Evolutionary conservation across 2,113 vertebrate species (phyloP), one percentile per base, ranked within the genome.

Genomic region (Ursus arctos): DNA sequence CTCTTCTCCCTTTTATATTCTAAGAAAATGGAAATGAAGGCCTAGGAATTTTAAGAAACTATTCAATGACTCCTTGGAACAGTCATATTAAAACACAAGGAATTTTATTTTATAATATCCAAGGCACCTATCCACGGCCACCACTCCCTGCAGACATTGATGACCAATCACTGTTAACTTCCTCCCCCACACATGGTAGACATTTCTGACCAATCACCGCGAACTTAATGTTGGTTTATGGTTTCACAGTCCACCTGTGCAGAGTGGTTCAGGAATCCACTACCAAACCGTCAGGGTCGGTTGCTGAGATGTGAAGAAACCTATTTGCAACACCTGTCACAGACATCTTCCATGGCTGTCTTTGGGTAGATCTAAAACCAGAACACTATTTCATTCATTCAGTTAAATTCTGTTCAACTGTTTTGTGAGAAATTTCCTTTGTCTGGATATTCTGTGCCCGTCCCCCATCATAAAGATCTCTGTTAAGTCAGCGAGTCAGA

Each of bases 61-160:
- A 8, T n/a, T 71, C 21, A 83, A 77, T 59, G 47, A 69, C 71
- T 53, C 47, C 31, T 85, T 36, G 40, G 36, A 69, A 65, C 14
- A 26, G 43, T 57, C 53, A 2, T n/a, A 61, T 59, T 47, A 21
- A 24, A 76, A 84, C 90, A 63, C 2, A 18, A 85, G 33, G 15
- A 16, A 65, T 97, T 94, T 88, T 82, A 71, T 85, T 91, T 95
- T 86, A 7, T 93, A n/a, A 49, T 74, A 51, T 55, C 59, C 15
- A 88, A 74, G 84, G 51, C 47, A 24, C 51, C 24, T 47, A 61
- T 16, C 69, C 55, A 85, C 57, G 47, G 74, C 47, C 24, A 49
- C 43, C 31, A 40, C 43, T 43, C 12, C 4, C 0, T 1, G 31
- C 4, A 65, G 86, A 59, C 87, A 72, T 53, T 40, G 55, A 24